Conservation (phyloP, 2,113 vertebrate species). For the Noctilio leporinus region DNA sequence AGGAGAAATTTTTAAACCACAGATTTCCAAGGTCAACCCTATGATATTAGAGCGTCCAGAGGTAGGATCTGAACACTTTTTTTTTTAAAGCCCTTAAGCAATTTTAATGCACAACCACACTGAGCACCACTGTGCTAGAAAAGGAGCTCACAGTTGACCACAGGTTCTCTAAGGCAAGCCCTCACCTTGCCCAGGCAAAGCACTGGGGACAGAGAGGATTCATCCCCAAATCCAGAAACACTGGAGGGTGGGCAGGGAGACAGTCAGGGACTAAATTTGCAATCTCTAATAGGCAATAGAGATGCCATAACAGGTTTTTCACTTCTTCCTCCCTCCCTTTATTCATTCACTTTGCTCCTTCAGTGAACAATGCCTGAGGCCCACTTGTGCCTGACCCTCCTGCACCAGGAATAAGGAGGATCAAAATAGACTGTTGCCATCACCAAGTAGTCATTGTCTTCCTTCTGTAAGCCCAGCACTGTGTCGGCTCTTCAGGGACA, state of each 20-base stretch:
- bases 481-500: not conserved
- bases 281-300: not conserved
- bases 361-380: not conserved
- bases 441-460: not conserved
- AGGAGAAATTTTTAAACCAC: not conserved
- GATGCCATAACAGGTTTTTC: not conserved
- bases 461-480: not conserved
- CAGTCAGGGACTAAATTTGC: not conserved
- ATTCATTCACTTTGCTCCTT: not conserved
- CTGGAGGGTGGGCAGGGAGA: not conserved
- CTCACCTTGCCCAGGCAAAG: not conserved
- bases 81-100: not conserved
- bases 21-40: not conserved
- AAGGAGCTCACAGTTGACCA: not conserved
- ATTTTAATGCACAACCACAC: not conserved
- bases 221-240: not conserved
- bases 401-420: not conserved
- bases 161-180: not conserved
- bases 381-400: not conserved
- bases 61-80: not conserved
- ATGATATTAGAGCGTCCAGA: not conserved
- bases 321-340: not conserved
- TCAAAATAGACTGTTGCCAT: not conserved
- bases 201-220: not conserved
- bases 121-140: not conserved